Conservation (phyloP, 1,140 invertebrate species). For the Nasonia longicornis region DNA sequence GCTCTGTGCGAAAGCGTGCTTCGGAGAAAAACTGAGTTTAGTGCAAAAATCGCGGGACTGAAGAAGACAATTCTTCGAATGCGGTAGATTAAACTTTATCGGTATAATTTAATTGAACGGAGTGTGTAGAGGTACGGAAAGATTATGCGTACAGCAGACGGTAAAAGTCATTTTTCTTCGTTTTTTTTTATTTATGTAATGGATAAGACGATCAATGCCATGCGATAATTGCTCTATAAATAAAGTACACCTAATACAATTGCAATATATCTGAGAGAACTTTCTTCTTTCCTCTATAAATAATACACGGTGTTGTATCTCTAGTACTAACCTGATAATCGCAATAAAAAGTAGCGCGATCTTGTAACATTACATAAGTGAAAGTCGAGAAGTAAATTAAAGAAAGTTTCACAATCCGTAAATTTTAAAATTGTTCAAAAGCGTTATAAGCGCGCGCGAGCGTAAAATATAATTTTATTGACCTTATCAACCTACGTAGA, state of each 20-base stretch:
- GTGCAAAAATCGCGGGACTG: no score
- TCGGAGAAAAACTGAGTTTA: background rate
- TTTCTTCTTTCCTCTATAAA: background rate
- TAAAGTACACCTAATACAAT: no score
- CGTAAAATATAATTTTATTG: no score
- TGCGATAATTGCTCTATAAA: no score
- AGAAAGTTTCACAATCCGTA: background rate
- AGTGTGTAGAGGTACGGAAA: background rate
- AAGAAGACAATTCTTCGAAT: no score
- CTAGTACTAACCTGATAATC: background rate
- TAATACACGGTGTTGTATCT: background rate
- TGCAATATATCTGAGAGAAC: no score
- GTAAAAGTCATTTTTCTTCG: background rate
- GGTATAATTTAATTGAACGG: no score
- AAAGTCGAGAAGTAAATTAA: background rate
- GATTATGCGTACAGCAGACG: background rate
- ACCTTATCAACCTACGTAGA: no score
- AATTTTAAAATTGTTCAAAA: no score
- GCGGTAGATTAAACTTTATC: no score
- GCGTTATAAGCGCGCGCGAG: no score
- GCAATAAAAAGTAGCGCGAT: background rate
- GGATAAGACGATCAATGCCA: background rate
- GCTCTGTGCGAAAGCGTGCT: background rate
- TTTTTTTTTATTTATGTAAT: background rate
- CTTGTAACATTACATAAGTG: background rate